A percentile compares a stretch with the other conserved stretches of the same genome.
These are phyloP conservation scores for Onychomys arenicola DNA, from an alignment of 2,797 vertebrate genomes.

Conservation along the genomic window DNA sequence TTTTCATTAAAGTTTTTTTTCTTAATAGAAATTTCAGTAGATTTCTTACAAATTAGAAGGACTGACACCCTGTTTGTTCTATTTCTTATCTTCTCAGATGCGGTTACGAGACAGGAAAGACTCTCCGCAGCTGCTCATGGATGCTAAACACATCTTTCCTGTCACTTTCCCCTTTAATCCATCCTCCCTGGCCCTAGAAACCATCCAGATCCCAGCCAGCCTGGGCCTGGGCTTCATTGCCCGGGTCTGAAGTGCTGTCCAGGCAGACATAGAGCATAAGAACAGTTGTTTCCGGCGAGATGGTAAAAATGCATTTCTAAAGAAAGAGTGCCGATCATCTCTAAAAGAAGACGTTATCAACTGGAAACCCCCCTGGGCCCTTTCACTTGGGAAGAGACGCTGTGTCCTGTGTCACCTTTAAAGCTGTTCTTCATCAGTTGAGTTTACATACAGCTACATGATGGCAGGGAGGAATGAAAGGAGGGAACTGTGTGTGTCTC, in stretches of 20 bases:
- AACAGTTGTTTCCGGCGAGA: conserved; percentile 75
- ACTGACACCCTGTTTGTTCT: conserved; percentile 75
- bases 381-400: conserved; percentile 54
- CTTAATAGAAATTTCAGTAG: conserved; percentile 22
- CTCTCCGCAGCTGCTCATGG: conserved; percentile 97
- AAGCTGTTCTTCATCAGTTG: conserved; percentile 42
- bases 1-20: conserved; percentile 12
- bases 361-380: conserved; percentile 69
- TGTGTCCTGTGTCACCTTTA: conserved; percentile 67
- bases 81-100: conserved; percentile 87
- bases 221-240: conserved; percentile 96
- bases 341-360: conserved; percentile 73
- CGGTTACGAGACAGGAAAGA: conserved; percentile 97
- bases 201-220: conserved; percentile 97
- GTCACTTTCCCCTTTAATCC: conserved; percentile 98
- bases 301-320: conserved; percentile 77
- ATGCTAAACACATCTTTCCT: conserved; percentile 98
- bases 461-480: neutral
- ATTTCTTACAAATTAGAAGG: neutral
- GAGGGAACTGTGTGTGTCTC: conserved; percentile 70
- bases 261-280: conserved; percentile 65
- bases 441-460: conserved; percentile 51
- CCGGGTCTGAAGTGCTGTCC: conserved; percentile 90
- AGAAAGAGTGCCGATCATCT: conserved; percentile 72
- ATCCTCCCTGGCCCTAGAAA: conserved; percentile 96